Evolutionary conservation across 2,888 invertebrate genomes (phyloP), one percentile per base, ranked within the genome.

Genomic region (Stenodema calcarata): DNA sequence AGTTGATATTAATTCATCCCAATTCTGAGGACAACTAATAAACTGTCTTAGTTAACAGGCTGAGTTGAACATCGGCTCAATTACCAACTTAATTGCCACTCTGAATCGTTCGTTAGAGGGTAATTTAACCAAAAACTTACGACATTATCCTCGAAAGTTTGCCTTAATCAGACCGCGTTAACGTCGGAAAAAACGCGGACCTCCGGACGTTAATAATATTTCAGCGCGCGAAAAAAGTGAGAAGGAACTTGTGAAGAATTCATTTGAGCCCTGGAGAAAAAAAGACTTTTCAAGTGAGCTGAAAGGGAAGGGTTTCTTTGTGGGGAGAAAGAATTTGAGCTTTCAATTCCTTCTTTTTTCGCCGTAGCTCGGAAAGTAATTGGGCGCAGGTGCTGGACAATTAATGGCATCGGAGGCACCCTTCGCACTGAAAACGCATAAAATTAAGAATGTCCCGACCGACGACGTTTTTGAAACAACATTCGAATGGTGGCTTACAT

Each of bases 331-430:
- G 44, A 78, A 78, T 78, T 78, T 78, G 78, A 78, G 78, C 78
- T 78, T 78, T 78, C 78, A 78, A 78, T 78, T 78, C 23, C 78
- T 41, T n/a, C n/a, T n/a, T 44, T 78, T 78, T 44, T 44, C 28
- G 3, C 27, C 70, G 3, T 70, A n/a, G 41, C 78, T 23, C 23
- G 78, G 7, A 23, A 44, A 78, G 78, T 78, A 78, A 78, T 78
- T 78, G 78, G 78, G 78, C 78, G 44, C 78, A 78, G 78, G 78
- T 78, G 78, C 78, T 14, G 42, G 44, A 78, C 78, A 78, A 78
- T 78, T 78, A 44, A 78, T 78, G 78, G 44, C 78, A 78, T 78
- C 44, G n/a, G 18, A 11, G 44, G 35, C 28, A 4, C 76, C 14
- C 27, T 78, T 44, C 44, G 23, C 78, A 6, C 23, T 14, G 27